phyloP scores from a whole-genome alignment of 2,113 vertebrate genomes.

The Archocentrus centrarchus region DNA sequence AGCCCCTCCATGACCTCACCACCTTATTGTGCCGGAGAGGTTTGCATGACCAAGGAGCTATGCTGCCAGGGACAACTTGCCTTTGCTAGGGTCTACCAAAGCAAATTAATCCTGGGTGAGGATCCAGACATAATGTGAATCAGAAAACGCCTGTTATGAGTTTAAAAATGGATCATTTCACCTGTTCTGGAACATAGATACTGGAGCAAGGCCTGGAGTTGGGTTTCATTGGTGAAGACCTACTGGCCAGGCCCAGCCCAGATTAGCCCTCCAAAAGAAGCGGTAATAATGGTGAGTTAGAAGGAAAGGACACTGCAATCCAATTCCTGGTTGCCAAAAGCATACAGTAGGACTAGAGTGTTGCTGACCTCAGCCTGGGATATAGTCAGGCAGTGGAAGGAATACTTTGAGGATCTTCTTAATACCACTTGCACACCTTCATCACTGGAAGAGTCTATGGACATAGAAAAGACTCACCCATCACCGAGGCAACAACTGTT shows the following conservation, averaged over 20 bases:
- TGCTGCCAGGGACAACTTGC: too few species aligned
- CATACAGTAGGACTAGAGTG: background rate
- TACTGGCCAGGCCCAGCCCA: background rate
- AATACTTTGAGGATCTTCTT: background rate
- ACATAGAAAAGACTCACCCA: background rate
- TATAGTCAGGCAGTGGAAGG: background rate
- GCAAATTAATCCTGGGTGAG: too few species aligned
- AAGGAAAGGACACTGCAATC: background rate
- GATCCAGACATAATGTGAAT: too few species aligned
- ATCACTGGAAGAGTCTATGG: background rate
- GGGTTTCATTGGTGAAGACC: background rate
- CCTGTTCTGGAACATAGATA: background rate
- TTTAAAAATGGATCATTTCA: background rate
- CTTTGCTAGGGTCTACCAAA: too few species aligned
- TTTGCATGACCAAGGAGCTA: too few species aligned
- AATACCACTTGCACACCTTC: fast-evolving
- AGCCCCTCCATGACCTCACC: background rate
- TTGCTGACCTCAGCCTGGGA: background rate
- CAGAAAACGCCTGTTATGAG: background rate
- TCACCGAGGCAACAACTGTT: background rate
- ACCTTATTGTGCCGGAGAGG: too few species aligned
- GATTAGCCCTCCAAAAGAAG: too few species aligned
- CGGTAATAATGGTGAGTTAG: too few species aligned
- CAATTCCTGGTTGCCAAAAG: background rate
- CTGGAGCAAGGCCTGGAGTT: background rate